Evolutionary conservation across 2,113 vertebrate species (phyloP), one percentile per base, ranked within the genome.

Genomic region (Pteropus alecto): DNA sequence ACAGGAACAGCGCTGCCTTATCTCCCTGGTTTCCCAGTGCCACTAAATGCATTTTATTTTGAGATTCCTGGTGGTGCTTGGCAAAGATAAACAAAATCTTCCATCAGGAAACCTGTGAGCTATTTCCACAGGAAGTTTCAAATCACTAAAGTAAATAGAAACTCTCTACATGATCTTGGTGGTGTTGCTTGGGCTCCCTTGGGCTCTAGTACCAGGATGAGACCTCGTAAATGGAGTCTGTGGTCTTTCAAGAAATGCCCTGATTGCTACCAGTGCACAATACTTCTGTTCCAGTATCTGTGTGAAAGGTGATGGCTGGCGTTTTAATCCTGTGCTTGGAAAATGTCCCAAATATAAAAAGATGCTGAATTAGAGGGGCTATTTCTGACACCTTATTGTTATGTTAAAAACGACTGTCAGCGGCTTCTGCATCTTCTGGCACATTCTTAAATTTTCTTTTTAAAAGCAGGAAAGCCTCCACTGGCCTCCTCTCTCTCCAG

Each of bases 61-160:
- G 99, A 99, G 99, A 99, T 99, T 99, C 99, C 99, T 99, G 99
- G 99, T 99, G 99, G 99, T 99, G 99, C 99, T 99, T 98, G 99
- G 99, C 99, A 99, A 99, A 99, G 99, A 99, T 99, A 99, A 99
- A 99, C 99, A 99, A 99, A 99, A 99, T 99, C 99, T 99, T 99
- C 99, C 99, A 99, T 99, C 99, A 99, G 99, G 99, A 99, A 99
- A 99, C 99, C 99, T 99, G 99, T 98, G 99, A 99, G 99, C 99
- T 98, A 98, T 99, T 99, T 99, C 99, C 99, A 99, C 99, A 98
- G 99, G 99, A 99, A 99, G 99, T 99, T 99, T 99, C 99, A 99
- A 99, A 99, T 99, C 99, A 98, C 99, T 99, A 99, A 99, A 99
- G 99, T 99, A 99, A 99, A 99, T 99, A 99, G 96, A 99, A 99